Evolutionary conservation across 2,797 vertebrate genomes (phyloP), one percentile per base, ranked within the genome.

Genomic region (Mus caroli): DNA sequence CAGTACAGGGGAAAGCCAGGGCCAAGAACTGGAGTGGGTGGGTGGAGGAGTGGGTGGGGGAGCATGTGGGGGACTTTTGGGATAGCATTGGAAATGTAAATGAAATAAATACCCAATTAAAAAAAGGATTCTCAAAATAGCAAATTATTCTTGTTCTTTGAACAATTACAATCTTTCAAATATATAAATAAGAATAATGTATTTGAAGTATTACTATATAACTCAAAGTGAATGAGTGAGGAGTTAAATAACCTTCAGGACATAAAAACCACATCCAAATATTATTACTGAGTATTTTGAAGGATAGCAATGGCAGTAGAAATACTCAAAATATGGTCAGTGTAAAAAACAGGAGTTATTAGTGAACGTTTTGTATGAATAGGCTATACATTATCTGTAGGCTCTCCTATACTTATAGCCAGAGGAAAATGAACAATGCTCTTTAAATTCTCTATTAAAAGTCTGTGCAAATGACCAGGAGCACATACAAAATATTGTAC

Each of bases 141-240:
- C 0, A 89, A 87, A 43, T 86, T 91, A 69, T 95, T 76, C 11
- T 62, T 58, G 64, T 6, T 95, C 43, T 90, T 93, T 73, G 13
- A 60, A 76, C 26, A 52, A 86, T 31, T 0, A 34, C 40, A n/a
- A 52, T 60, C 43, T 43, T 56, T 60, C 52, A 71, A 89, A 58
- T 76, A 12, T 43, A 37, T 46, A 69, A 84, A 71, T 91, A 54
- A 78, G 88, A 91, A 69, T 75, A 69, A 67, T 56, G 24, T 58
- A 69, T 90, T 6, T 20, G 58, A 37, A 75, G 6, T 54, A 89
- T 40, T 34, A n/a, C 46, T 71, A 19, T 84, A 15, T 62, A 90
- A 78, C 24, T 91, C 22, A 94, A 82, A 84, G 26, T 71, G 6
- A 50, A 79, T 88, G 22, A 67, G 37, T 88, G 43, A 88, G 69